Conservation (phyloP, 2,113 vertebrate genomes). For the Cyphomyrus plagiostoma region DNA sequence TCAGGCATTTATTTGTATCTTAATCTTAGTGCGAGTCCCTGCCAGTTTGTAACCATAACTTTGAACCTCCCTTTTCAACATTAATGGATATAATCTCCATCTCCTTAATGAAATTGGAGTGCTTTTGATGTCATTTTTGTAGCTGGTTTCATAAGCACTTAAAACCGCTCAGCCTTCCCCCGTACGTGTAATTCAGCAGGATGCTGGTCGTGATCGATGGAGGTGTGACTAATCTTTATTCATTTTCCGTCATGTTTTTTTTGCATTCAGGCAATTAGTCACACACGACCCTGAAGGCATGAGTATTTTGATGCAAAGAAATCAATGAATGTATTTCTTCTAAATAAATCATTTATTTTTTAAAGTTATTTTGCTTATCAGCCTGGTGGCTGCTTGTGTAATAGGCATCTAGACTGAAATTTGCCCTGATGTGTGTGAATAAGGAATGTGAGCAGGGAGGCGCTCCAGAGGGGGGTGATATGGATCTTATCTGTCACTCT, state of each 20-base stretch:
- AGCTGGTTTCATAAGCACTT: not conserved
- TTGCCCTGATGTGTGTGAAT: not conserved
- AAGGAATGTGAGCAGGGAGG: not conserved
- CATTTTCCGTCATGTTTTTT: conserved; percentile 9
- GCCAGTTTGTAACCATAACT: not conserved
- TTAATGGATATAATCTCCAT: not conserved
- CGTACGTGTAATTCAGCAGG: not conserved
- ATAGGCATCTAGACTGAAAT: not conserved
- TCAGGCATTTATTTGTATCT: not conserved
- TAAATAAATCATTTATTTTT: not conserved
- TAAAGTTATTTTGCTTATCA: not conserved
- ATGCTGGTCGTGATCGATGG: not conserved
- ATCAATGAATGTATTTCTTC: not conserved
- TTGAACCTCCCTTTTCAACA: not conserved
- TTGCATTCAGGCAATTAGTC: conserved; percentile 6
- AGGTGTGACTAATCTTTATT: not conserved
- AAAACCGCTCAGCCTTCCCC: not conserved
- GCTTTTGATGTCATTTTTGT: not conserved
- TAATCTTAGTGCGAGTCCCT: not conserved
- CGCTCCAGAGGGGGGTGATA: not conserved
- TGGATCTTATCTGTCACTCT: not conserved
- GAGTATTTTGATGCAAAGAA: not conserved
- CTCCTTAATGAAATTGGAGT: not conserved
- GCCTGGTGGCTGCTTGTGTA: not conserved
- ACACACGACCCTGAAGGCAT: not conserved